These are phyloP conservation scores for Bembecia ichneumoniformis DNA, from an alignment of 2,888 invertebrate genomes.

Conservation along the genomic window DNA sequence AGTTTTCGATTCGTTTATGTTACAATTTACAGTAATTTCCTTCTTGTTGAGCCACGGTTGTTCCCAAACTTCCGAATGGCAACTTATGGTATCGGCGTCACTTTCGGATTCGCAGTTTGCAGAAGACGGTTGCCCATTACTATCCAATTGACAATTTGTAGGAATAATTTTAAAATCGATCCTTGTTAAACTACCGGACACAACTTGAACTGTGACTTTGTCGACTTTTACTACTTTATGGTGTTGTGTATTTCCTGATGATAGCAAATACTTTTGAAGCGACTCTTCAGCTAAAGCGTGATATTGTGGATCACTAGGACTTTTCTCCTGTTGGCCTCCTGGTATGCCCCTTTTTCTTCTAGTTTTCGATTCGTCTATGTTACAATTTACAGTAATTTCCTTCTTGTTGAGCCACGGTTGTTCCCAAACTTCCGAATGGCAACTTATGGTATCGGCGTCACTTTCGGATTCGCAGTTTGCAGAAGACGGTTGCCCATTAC, in stretches of 20 bases:
- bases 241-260: conserved; percentile 5
- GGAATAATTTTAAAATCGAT: conserved; percentile 34
- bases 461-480: not conserved
- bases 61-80: conserved; percentile 36
- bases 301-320: conserved; percentile 20
- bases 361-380: not conserved
- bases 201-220: conserved; percentile 30
- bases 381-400: conserved; percentile 1
- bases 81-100: not conserved
- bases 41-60: conserved; percentile 50
- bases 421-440: conserved; percentile 1
- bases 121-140: not conserved
- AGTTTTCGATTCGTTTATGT: conserved; percentile 6
- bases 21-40: conserved; percentile 20
- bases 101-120: not conserved
- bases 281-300: conserved; percentile 20
- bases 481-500: not conserved
- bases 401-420: conserved; percentile 2
- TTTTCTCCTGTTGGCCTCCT: conserved; percentile 7
- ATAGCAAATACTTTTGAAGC: conserved; percentile 16
- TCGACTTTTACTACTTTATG: conserved; percentile 21
- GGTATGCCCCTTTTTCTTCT: conserved; percentile 8
- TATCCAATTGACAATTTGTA: conserved; percentile 36
- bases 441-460: not conserved
- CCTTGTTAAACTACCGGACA: conserved; percentile 54